phyloP scores from a whole-genome alignment of 1,140 invertebrate genomes.

The Caerostris darwini region DNA sequence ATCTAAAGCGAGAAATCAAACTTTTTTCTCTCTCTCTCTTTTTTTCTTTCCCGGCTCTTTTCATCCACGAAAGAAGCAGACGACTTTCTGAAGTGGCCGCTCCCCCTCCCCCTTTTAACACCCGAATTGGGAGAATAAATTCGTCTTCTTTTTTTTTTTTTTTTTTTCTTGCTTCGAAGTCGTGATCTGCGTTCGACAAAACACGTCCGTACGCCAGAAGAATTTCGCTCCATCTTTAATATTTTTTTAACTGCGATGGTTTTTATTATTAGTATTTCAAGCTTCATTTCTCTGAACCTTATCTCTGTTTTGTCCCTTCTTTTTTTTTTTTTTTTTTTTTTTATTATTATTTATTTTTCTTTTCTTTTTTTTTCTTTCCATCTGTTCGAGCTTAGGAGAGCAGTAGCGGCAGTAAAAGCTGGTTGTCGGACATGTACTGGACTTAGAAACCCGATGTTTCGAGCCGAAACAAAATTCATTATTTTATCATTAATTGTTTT shows the following conservation, averaged over 20 bases:
- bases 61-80: neutral
- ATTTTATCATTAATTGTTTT: too few relatives aligned
- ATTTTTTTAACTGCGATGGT: neutral
- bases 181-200: slow-evolving; percentile 42
- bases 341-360: too few relatives aligned
- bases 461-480: too few relatives aligned
- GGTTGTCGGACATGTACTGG: neutral
- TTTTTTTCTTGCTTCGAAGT: neutral
- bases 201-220: neutral
- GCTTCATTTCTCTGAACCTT: neutral
- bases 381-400: neutral
- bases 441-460: too few relatives aligned
- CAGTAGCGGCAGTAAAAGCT: neutral
- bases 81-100: neutral
- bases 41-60: neutral
- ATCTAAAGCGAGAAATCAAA: neutral
- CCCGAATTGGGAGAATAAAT: slow-evolving; percentile 27
- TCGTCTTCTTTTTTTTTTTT: neutral
- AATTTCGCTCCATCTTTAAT: neutral
- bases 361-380: neutral
- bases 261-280: neutral
- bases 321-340: too few relatives aligned
- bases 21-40: neutral
- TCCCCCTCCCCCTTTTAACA: neutral
- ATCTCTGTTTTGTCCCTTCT: neutral